Conservation (phyloP, 2,888 invertebrate species). For the Tiliacea citrago region DNA sequence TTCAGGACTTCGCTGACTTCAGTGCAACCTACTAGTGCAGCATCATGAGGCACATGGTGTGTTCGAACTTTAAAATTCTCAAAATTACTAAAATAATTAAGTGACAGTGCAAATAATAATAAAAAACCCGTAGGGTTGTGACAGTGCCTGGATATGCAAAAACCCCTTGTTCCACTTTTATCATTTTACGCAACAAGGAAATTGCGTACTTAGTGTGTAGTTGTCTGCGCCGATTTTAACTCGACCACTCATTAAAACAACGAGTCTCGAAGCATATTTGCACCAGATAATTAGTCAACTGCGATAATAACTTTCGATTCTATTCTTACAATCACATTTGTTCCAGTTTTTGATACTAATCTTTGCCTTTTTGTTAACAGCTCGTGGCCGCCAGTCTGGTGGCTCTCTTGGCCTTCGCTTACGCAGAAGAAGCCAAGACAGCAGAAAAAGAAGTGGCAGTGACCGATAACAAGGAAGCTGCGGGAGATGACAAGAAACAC, state of each 20-base stretch:
- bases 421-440: constrained; percentile 91
- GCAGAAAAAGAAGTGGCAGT: constrained; percentile 91
- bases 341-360: constrained; percentile 65
- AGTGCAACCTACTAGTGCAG: constrained; percentile 89
- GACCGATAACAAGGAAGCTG: constrained; percentile 90
- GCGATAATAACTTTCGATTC: constrained; percentile 74
- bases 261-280: constrained; percentile 69
- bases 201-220: constrained; percentile 78
- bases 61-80: constrained; percentile 73
- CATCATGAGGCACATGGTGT: constrained; percentile 91
- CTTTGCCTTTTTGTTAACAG: constrained; percentile 74
- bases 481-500: constrained; percentile 92
- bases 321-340: constrained; percentile 69
- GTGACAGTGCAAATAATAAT: constrained; percentile 74
- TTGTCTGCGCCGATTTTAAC: constrained; percentile 70
- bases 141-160: constrained; percentile 70
- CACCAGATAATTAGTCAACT: constrained; percentile 77
- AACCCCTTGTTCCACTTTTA: constrained; percentile 74
- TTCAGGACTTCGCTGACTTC: constrained; percentile 90
- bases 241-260: constrained; percentile 75
- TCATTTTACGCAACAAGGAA: constrained; percentile 80
- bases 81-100: constrained; percentile 62
- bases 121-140: constrained; percentile 65
- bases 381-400: constrained; percentile 92
- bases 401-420: constrained; percentile 91